Evolutionary conservation across 2,113 vertebrate genomes (phyloP).

Genomic region (Chionodraco myersi): DNA sequence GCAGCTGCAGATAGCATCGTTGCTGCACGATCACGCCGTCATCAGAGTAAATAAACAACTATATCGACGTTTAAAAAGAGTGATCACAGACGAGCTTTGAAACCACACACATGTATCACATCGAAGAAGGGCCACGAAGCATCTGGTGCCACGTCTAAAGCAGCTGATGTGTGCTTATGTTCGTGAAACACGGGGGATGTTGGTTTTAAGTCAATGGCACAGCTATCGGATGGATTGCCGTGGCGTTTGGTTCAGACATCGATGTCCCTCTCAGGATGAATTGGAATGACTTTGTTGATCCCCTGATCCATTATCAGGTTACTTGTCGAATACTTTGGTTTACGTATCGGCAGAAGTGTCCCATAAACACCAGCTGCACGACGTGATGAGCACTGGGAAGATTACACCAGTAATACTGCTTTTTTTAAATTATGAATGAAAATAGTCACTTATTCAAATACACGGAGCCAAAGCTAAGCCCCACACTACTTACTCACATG

Average conservation of each 20-base stretch:
- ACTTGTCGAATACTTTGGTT: neutral
- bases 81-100: neutral
- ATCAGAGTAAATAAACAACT: neutral
- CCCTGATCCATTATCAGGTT: neutral
- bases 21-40: neutral
- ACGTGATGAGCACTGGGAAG: too few relatives aligned
- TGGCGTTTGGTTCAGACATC: neutral
- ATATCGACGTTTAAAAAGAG: neutral
- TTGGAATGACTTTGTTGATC: neutral
- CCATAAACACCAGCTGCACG: too few relatives aligned
- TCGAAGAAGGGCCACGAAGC: neutral
- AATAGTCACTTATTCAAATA: neutral
- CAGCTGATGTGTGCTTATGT: neutral
- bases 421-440: neutral
- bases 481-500: neutral
- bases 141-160: neutral
- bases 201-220: neutral
- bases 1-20: neutral
- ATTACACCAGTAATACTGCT: too few relatives aligned
- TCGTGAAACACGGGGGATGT: neutral
- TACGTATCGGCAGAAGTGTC: too few relatives aligned
- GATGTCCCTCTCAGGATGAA: neutral
- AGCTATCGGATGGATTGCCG: neutral
- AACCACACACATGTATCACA: neutral
- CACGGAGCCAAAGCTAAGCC: neutral